phyloP scores from a whole-genome alignment of 1,140 invertebrate species.

The Augochlora pura region DNA sequence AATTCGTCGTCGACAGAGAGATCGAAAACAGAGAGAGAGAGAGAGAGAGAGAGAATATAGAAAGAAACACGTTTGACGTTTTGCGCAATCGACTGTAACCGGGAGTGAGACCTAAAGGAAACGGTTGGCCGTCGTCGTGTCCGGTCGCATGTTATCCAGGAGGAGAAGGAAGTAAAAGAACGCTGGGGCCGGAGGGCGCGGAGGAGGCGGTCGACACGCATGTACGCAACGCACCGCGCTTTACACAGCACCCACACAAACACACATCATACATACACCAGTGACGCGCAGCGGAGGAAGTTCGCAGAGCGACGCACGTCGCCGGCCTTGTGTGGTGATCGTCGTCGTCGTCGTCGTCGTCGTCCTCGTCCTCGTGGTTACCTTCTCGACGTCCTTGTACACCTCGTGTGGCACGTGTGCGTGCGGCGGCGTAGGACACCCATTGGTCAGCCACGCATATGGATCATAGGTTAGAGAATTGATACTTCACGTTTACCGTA shows the following conservation, averaged over 20 bases:
- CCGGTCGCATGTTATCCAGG: constrained; percentile 24
- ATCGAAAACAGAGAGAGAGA: not conserved
- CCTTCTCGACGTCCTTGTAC: no score
- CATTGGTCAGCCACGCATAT: constrained; percentile 63
- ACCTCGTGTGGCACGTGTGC: constrained; percentile 25
- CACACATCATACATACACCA: constrained; percentile 17
- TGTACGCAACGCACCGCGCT: constrained; percentile 39
- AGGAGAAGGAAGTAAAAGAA: constrained; percentile 11
- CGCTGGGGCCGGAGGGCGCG: constrained; percentile 1
- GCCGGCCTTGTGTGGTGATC: constrained; percentile 1
- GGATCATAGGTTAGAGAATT: constrained; percentile 77
- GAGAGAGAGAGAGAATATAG: no score
- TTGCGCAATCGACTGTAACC: not conserved
- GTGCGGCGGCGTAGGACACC: constrained; percentile 30
- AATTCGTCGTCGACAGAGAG: no score
- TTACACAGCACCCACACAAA: constrained; percentile 19
- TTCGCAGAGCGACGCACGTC: constrained; percentile 15
- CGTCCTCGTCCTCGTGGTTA: no score
- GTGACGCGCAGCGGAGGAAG: constrained; percentile 30
- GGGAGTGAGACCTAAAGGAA: not conserved
- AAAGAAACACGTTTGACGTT: not conserved
- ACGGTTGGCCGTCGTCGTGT: not conserved
- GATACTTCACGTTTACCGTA: constrained; percentile 7
- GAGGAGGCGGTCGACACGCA: constrained; percentile 35
- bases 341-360: not conserved